Percentiles rank a stretch among this genome's conserved stretches.
phyloP scores from a whole-genome alignment of 2,113 vertebrate genomes.

The Caretta caretta region DNA sequence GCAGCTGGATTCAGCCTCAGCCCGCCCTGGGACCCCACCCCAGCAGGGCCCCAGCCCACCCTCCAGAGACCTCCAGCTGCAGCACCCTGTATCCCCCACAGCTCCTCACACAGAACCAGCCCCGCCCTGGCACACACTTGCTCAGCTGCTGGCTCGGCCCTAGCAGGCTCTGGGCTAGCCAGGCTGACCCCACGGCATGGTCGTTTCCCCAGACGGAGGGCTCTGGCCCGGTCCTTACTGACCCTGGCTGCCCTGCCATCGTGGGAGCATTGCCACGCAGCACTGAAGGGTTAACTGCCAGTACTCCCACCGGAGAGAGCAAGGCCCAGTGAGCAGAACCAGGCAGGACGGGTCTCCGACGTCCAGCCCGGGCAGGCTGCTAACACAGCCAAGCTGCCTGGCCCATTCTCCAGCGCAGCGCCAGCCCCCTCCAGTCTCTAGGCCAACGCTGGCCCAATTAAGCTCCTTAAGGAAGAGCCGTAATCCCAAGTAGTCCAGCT shows the following conservation, averaged over 20 bases:
- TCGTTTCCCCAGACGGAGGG: rapidly evolving
- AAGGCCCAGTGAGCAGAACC: not conserved
- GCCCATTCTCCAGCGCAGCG: rapidly evolving
- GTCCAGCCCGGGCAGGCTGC: not conserved
- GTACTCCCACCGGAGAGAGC: not conserved
- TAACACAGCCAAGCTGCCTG: rapidly evolving
- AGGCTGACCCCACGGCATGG: no score
- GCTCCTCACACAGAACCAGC: rapidly evolving
- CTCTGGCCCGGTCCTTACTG: not conserved
- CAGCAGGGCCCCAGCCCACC: not conserved
- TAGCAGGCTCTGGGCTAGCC: rapidly evolving
- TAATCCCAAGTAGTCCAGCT: constrained; percentile 49
- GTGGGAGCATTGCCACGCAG: rapidly evolving
- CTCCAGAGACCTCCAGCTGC: not conserved
- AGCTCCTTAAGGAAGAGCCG: constrained; percentile 66
- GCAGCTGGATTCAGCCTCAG: no score
- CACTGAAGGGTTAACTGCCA: rapidly evolving
- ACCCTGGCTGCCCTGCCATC: not conserved
- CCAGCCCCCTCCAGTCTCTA: constrained; percentile 54
- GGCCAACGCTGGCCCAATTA: constrained; percentile 70
- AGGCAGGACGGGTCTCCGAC: not conserved
- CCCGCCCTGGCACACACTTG: not conserved
- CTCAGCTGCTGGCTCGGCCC: rapidly evolving
- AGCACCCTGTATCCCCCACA: not conserved
- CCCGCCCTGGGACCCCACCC: not conserved